A percentile compares a stretch with the other conserved stretches of the same genome.
Conservation (phyloP, 2,888 invertebrate species). For the Perizoma affinitatum region DNA sequence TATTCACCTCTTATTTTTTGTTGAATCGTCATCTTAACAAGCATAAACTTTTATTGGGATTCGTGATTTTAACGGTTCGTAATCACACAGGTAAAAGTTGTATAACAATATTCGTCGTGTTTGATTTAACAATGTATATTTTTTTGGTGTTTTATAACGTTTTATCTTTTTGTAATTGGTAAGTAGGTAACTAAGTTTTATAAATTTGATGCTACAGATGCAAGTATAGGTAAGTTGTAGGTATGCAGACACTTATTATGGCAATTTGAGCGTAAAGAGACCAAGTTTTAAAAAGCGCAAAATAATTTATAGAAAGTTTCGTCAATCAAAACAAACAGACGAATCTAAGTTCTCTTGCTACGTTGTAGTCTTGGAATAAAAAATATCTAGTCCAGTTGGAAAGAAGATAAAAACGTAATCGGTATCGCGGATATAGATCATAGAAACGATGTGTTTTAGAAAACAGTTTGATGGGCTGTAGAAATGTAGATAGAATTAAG, state of each 20-base stretch:
- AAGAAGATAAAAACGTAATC: constrained; percentile 22
- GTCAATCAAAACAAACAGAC: constrained; percentile 3
- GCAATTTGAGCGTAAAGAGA: too few relatives aligned
- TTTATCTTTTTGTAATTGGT: too few relatives aligned
- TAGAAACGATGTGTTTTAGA: constrained; percentile 16
- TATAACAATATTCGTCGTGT: background rate
- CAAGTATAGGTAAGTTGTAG: too few relatives aligned
- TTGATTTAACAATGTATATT: too few relatives aligned
- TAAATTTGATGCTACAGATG: too few relatives aligned
- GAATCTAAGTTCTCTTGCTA: constrained; percentile 5
- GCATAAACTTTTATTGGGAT: constrained; percentile 24
- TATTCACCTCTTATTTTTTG: constrained; percentile 5
- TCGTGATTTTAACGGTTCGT: constrained; percentile 19
- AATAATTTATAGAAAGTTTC: background rate
- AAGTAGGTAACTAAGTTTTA: too few relatives aligned
- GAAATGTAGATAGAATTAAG: too few relatives aligned
- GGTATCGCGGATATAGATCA: constrained; percentile 20
- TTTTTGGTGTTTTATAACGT: too few relatives aligned
- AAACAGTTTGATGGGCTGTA: constrained; percentile 12
- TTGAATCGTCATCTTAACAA: constrained; percentile 28
- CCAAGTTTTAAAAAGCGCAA: too few relatives aligned
- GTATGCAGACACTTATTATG: too few relatives aligned
- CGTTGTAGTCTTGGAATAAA: constrained; percentile 16
- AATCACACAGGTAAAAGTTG: constrained; percentile 29
- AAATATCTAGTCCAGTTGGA: constrained; percentile 27